Evolutionary conservation across 2,888 invertebrate species (phyloP), one percentile per base, ranked within the genome.

Genomic region (Isotomurus palustris): DNA sequence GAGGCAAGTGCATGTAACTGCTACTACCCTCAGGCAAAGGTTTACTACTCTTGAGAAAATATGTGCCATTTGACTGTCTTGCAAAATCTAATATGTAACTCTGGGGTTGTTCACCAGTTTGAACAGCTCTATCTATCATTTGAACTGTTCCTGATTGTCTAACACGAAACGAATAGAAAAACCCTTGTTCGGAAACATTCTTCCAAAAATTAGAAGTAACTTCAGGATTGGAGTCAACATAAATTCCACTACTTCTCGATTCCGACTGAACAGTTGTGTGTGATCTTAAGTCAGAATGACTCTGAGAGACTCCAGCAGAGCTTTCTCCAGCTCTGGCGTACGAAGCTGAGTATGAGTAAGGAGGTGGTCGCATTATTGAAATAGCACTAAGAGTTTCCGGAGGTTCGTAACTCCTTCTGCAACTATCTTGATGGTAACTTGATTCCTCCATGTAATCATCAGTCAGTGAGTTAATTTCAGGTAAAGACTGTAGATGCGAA

Each of bases 121-220:
- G 71, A 44, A 68, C 64, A 8, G 53, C 51, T 49, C 69, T 71
- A 53, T 71, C 69, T 47, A 68, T 36, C 69, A 71, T 68, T 56
- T 69, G 69, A n/a, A 70, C 70, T 14, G 70, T 66, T 5, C 70
- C 70, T 10, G 66, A 60, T 45, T 70, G 69, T 24, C 70, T 53
- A 21, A 70, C 70, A 45, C 70, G 58, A 38, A 70, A 69, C 4
- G 70, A 68, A 35, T 70, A 70, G 40, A 67, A 70, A 53, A 67
- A 68, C 22, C 68, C 70, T 41, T 69, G 63, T 32, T 68, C 67
- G 3, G 66, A 58, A 3, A 67, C 62, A 12, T 65, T 66, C 41
- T 65, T 65, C 68, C 68, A 67, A 38, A 58, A 60, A 28, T 62
- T 58, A 45, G 61, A 63, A n/a, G 63, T 66, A 25, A 59, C 61